A percentile compares a stretch with the other conserved stretches of the same genome.
phyloP scores from a whole-genome alignment of 2,113 vertebrate genomes.

The Calypte anna region DNA sequence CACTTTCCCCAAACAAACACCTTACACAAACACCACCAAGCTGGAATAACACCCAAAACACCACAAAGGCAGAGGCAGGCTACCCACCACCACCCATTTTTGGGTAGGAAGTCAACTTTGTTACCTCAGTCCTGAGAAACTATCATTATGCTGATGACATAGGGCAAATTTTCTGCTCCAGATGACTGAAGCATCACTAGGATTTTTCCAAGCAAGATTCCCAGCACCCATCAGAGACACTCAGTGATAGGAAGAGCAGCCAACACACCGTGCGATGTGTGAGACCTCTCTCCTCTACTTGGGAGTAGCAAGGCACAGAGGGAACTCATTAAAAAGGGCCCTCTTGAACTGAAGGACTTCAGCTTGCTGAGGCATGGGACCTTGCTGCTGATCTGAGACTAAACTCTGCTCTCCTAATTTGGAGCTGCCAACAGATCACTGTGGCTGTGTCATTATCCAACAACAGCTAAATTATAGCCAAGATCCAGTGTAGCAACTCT shows the following conservation, averaged over 20 bases:
- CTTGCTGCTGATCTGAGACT: slow-evolving; percentile 41
- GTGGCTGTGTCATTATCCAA: slow-evolving; percentile 52
- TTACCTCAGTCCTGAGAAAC: background rate
- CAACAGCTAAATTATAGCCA: slow-evolving; percentile 54
- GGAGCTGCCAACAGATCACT: slow-evolving; percentile 44
- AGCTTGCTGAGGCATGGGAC: slow-evolving; percentile 50
- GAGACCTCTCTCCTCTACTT: background rate
- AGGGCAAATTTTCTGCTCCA: slow-evolving; percentile 2
- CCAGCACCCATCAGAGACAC: background rate
- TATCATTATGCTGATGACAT: background rate
- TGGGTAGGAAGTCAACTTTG: background rate
- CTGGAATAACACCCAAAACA: background rate
- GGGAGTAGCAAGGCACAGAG: slow-evolving; percentile 4
- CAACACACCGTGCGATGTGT: fast-evolving
- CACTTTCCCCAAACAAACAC: background rate
- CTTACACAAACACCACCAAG: background rate
- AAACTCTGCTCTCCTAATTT: slow-evolving; percentile 58
- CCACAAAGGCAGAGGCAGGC: background rate
- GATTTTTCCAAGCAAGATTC: background rate
- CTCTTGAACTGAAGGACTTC: slow-evolving; percentile 47
- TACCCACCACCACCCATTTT: background rate
- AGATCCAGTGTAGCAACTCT: slow-evolving; percentile 20
- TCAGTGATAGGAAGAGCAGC: slow-evolving; percentile 16
- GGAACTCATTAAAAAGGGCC: slow-evolving; percentile 63
- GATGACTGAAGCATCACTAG: background rate